phyloP scores from a whole-genome alignment of 64 coral and sea anemone genomes.

The Actinia equina region DNA sequence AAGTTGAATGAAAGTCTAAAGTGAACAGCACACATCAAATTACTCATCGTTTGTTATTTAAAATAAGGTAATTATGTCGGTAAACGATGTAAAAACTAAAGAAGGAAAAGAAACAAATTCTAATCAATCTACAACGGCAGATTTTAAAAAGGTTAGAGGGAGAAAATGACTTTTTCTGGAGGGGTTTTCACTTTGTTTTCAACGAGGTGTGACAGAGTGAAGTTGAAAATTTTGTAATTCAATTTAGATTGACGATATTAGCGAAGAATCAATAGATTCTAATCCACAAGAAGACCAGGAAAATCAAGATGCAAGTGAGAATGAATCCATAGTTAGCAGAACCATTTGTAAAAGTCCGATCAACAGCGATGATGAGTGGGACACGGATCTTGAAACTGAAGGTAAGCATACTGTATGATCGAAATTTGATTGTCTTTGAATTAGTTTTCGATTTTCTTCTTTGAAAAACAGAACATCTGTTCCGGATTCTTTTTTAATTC shows the following conservation, averaged over 20 bases:
- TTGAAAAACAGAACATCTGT: neutral
- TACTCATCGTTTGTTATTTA: neutral
- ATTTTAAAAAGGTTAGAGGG: neutral
- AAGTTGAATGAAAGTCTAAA: conserved; percentile 1
- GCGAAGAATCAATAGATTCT: neutral
- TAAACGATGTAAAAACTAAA: neutral
- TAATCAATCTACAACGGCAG: neutral
- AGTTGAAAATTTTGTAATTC: neutral
- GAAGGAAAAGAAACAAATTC: neutral
- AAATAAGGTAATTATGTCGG: conserved; percentile 6
- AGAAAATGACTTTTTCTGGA: neutral
- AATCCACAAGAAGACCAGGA: neutral
- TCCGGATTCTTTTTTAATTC: neutral
- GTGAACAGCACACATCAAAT: conserved; percentile 13
- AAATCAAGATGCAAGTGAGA: neutral
- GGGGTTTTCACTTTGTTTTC: neutral
- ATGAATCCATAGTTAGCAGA: neutral
- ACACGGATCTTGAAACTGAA: conserved; percentile 67
- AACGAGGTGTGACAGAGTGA: neutral
- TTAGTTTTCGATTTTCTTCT: neutral
- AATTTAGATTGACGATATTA: conserved; percentile 14
- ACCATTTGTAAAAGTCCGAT: neutral
- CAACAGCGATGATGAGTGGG: conserved; percentile 51
- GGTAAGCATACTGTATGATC: conserved; percentile 1
- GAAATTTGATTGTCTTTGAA: neutral